These are phyloP conservation scores for Teleogryllus oceanicus DNA, from an alignment of 2,888 invertebrate genomes.

Conservation along the genomic window DNA sequence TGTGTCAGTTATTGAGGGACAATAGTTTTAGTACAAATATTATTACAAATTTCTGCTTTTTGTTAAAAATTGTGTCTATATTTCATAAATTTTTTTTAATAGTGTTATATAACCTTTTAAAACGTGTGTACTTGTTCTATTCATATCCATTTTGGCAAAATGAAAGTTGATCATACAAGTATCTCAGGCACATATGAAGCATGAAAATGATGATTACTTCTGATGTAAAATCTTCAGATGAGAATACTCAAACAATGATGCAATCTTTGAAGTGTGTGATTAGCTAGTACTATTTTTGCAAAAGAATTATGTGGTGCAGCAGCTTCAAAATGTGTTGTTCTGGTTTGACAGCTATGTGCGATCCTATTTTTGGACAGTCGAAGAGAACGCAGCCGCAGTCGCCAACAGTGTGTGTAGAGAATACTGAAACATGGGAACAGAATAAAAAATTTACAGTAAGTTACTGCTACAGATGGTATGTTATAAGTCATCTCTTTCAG, in stretches of 20 bases:
- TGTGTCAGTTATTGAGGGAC: too few species aligned
- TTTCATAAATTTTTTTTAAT: too few species aligned
- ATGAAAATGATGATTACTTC: too few species aligned
- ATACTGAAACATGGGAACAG: slow-evolving; percentile 50
- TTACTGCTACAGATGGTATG: neutral
- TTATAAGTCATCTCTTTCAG: too few species aligned
- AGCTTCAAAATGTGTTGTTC: slow-evolving; percentile 30
- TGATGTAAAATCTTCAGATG: too few species aligned
- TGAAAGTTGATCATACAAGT: too few species aligned
- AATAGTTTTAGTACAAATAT: too few species aligned
- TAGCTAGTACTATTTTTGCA: neutral
- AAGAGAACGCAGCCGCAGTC: neutral
- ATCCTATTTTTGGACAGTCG: neutral
- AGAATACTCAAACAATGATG: too few species aligned
- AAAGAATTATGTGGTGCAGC: slow-evolving; percentile 10
- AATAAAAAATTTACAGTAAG: slow-evolving; percentile 51
- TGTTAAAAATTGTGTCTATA: neutral
- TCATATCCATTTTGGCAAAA: too few species aligned
- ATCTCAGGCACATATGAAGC: too few species aligned
- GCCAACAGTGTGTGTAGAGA: slow-evolving; percentile 43
- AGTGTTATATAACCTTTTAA: too few species aligned
- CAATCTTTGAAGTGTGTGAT: neutral
- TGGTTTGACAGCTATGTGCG: slow-evolving; percentile 29
- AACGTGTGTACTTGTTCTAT: too few species aligned
- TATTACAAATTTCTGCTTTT: neutral